Base-by-base conservation (phyloP, 1,140 invertebrate genomes). In the Vanessa atalanta region DNA sequence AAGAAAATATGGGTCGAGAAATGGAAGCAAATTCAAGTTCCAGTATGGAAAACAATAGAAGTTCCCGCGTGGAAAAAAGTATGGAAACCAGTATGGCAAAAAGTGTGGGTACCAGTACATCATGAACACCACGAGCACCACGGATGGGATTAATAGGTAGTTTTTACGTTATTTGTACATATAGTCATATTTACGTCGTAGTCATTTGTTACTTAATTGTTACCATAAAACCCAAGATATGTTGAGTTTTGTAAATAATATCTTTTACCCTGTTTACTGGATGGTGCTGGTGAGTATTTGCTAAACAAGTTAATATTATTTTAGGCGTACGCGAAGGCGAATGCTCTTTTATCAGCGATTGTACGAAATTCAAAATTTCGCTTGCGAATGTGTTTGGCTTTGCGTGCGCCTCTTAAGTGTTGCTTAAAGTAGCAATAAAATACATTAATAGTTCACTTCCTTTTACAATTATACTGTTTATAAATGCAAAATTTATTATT, bases 1-100 rank as follows among this genome's bases (percentile, higher is more conserved):
- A 95, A 96, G 80, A 94, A 96, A 88, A 94, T 96, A 61, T 96
- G 96, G 95, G 95, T 96, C 78, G 95, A 96, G 51, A 96, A 97
- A 82, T 96, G 96, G 95, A 96, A 95, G 86, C 94, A 94, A 78
- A 94, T 95, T 67, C 94, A 93, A 83, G 93, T 94, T 68, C 95
- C 95, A 31, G 94, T 94, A 15, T 95, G 95, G 94, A 95, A 96
- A 83, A 93, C 95, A 57, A 93, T 95, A 31, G 94, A 96, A 89
- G 95, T 96, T 15, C 95, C 95, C 16, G 94, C 94, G 16, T 96
- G 95, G 95, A 95, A 96, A 79, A 95, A 95, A 87, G 94, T 96
- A 20, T 96, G 94, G 95, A 96, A 96, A 77, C 96, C 96, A 37
- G 95, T 95, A 15, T 96, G 96, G 95, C 94, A 96, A 86, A 95